Conservation (phyloP, 2,797 vertebrate species). For the Propithecus perrieri region DNA sequence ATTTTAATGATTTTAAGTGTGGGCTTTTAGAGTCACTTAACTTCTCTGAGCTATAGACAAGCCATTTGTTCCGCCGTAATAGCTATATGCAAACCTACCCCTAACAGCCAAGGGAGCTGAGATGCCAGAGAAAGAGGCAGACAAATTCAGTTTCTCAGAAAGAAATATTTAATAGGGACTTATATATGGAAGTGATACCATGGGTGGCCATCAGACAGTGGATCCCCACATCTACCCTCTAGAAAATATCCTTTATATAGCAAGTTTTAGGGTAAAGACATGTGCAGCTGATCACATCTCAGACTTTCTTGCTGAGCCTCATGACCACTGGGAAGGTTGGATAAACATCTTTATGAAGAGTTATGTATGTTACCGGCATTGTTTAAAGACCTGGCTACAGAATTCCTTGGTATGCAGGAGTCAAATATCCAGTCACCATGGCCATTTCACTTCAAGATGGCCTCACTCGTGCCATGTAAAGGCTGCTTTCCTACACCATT, state of each 20-base stretch:
- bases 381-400: too few relatives aligned
- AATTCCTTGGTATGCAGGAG: background rate
- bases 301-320: background rate
- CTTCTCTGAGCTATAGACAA: background rate
- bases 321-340: background rate
- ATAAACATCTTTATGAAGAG: background rate
- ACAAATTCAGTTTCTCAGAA: background rate
- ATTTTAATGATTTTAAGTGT: background rate
- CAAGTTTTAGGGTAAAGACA: background rate
- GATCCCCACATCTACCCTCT: background rate
- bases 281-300: background rate
- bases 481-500: background rate
- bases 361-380: background rate
- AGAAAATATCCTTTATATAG: background rate
- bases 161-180: background rate
- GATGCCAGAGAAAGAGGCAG: background rate
- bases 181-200: too few relatives aligned
- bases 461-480: background rate
- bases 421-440: background rate
- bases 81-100: background rate
- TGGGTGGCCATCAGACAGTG: background rate
- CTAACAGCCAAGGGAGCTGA: background rate
- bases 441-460: background rate
- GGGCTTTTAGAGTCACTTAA: background rate
- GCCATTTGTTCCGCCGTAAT: background rate